phyloP scores from a whole-genome alignment of 2,888 invertebrate species.

The Melieria crassipennis region DNA sequence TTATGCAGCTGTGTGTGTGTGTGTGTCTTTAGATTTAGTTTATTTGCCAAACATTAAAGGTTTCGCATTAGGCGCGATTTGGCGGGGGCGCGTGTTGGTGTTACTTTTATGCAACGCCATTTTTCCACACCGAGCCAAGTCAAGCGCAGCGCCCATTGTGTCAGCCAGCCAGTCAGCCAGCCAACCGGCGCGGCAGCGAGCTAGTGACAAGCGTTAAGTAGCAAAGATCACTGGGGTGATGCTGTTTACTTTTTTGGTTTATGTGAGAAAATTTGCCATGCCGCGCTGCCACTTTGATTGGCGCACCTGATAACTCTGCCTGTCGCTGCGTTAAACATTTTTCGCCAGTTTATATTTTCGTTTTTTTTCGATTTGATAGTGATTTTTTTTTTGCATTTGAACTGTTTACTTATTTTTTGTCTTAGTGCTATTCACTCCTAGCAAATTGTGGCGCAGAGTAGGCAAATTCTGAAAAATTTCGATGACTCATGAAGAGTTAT shows the following conservation, averaged over 20 bases:
- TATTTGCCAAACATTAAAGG: conserved; percentile 21
- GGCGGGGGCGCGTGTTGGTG: neutral
- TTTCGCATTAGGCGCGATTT: conserved; percentile 20
- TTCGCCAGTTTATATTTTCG: too few relatives aligned
- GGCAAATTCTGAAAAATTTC: too few relatives aligned
- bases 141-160: neutral
- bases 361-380: too few relatives aligned
- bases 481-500: too few relatives aligned
- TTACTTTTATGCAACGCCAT: conserved; percentile 12
- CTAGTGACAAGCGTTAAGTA: conserved; percentile 31
- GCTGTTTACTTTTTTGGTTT: conserved; percentile 29
- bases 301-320: conserved; percentile 29
- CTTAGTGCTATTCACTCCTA: too few relatives aligned
- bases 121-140: conserved; percentile 2
- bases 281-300: conserved; percentile 27
- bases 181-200: too few relatives aligned
- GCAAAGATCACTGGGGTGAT: conserved; percentile 36
- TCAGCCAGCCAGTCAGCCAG: conserved; percentile 1
- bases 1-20: conserved; percentile 9
- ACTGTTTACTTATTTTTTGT: too few relatives aligned
- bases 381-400: too few relatives aligned
- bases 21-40: neutral
- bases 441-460: too few relatives aligned
- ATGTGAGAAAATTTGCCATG: conserved; percentile 35
- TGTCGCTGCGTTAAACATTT: too few relatives aligned